Evolutionary conservation across 2,113 vertebrate species (phyloP).

Genomic region (Sander vitreus): DNA sequence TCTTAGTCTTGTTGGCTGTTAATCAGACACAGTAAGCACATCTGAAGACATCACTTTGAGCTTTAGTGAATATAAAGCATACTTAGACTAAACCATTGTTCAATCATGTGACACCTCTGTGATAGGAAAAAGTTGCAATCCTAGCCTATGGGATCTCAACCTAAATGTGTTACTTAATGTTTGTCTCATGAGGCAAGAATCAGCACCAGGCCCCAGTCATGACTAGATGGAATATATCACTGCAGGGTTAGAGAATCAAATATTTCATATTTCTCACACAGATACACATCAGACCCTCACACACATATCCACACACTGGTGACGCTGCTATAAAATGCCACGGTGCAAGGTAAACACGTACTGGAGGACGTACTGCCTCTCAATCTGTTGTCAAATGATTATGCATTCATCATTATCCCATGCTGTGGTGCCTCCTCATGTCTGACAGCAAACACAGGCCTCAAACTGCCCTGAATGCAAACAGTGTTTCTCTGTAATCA

Average conservation of each 20-base stretch:
- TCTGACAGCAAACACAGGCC: slow-evolving; percentile 44
- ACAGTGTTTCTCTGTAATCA: slow-evolving; percentile 64
- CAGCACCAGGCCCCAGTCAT: background rate
- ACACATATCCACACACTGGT: background rate
- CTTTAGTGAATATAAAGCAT: background rate
- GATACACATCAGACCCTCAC: background rate
- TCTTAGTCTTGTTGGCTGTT: too few species aligned
- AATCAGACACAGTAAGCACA: too few species aligned
- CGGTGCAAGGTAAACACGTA: slow-evolving; percentile 21
- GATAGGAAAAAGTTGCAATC: background rate
- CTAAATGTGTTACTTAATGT: background rate
- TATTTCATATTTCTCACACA: background rate
- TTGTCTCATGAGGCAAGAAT: background rate
- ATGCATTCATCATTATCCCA: slow-evolving; percentile 42
- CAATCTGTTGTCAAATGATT: slow-evolving; percentile 53
- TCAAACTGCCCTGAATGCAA: slow-evolving; percentile 47
- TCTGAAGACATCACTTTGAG: too few species aligned
- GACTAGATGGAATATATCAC: slow-evolving; percentile 44
- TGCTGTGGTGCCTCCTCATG: slow-evolving; percentile 37
- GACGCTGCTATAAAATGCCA: background rate
- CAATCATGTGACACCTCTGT: too few species aligned
- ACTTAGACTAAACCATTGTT: background rate
- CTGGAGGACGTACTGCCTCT: slow-evolving; percentile 15
- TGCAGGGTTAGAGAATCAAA: background rate
- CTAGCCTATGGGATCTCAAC: background rate